Evolutionary conservation across 1,140 invertebrate species (phyloP), one percentile per base, ranked within the genome.

Genomic region (Diprion similis): DNA sequence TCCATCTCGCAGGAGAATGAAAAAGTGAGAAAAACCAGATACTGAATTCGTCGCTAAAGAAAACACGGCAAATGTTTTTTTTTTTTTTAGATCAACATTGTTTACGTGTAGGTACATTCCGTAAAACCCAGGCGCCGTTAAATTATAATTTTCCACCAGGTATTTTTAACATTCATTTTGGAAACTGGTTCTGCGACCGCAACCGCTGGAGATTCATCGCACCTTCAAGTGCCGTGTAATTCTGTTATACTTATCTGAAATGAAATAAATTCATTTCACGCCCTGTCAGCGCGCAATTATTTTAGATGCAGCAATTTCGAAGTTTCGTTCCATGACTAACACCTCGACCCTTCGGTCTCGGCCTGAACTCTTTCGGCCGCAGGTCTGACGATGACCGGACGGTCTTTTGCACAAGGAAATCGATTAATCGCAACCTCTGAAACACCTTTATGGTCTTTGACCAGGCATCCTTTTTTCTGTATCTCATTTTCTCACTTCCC

Each of bases 221-320:
- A 83, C 79, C 79, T 83, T 79, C 85, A 87, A 87, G 83, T 87
- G 83, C 85, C 86, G 86, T 87, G 83, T 87, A 88, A 87, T 88
- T 87, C 84, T 84, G 84, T 87, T 86, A 85, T 82, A 87, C 82
- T 84, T 83, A 86, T 84, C 83, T 84, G 78, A 85, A 88, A 88
- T 88, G 86, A 87, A 88, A 88, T 88, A 88, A 88, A 88, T 88
- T 88, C 85, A 87, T 88, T 88, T 88, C 86, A 88, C 86, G 86
- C 81, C 86, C 86, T 87, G 87, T 88, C 87, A 88, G 85, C 86
- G 85, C 83, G 85, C 85, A 88, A 87, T 88, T 88, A 87, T 86
- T 87, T 86, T 82, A 81, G 85, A 85, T 77, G 84, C 84, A 82
- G 83, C 83, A 82, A 83, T 82, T 85, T 86, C 83, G 82, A 84